Conservation (phyloP, 2,888 invertebrate species). For the Caenorhabditis auriculariae region DNA sequence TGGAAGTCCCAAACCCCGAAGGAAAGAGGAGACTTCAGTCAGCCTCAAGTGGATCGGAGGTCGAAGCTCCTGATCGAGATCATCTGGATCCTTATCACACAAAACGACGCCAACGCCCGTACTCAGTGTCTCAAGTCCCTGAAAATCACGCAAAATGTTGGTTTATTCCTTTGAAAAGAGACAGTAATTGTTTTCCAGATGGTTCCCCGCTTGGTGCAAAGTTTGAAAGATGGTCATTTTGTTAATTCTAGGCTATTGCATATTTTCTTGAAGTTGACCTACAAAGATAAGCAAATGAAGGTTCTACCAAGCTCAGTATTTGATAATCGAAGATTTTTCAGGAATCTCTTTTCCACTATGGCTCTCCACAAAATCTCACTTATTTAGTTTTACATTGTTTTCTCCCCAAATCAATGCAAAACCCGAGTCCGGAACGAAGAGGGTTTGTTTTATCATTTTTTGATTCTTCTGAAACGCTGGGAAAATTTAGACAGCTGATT, state of each 20-base stretch:
- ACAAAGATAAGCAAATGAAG: constrained; percentile 10
- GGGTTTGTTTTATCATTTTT: too few species aligned
- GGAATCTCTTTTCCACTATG: too few species aligned
- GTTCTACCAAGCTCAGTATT: too few species aligned
- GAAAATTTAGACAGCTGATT: not conserved
- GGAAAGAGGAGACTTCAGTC: constrained; percentile 2
- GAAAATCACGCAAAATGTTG: not conserved
- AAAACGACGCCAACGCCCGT: constrained; percentile 2
- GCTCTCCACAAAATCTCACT: too few species aligned
- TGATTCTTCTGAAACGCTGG: not conserved
- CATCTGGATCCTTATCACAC: not conserved
- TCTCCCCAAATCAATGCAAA: too few species aligned
- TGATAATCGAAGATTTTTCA: not conserved
- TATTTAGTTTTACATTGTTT: too few species aligned
- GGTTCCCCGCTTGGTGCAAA: not conserved
- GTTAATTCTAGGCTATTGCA: not conserved
- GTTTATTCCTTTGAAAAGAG: not conserved
- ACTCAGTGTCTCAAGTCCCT: not conserved
- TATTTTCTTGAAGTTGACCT: constrained; percentile 4
- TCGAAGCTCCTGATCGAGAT: not conserved
- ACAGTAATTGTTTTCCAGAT: constrained; percentile 3
- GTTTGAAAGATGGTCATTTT: constrained; percentile 6
- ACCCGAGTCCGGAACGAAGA: too few species aligned
- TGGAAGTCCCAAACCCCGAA: not conserved
- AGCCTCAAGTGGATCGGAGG: not conserved